These are phyloP conservation scores for Psittacula echo DNA, from an alignment of 2,797 vertebrate genomes.

Conservation along the genomic window DNA sequence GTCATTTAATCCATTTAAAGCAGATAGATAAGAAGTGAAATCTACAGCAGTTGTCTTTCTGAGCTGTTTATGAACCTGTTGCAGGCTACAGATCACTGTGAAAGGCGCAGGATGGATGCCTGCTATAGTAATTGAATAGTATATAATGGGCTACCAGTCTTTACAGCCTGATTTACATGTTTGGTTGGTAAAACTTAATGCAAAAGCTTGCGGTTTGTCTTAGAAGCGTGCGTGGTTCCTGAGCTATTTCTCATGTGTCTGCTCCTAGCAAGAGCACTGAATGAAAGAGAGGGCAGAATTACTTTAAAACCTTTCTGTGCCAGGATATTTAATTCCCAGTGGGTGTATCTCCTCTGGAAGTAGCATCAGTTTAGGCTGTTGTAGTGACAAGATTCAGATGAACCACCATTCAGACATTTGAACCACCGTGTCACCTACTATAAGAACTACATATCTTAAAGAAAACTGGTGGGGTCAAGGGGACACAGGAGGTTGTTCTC, in stretches of 20 bases:
- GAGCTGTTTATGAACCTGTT: conserved; percentile 47
- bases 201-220: neutral
- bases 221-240: neutral
- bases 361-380: neutral
- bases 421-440: neutral
- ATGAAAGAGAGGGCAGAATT: neutral
- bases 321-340: neutral
- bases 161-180: neutral
- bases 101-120: conserved; percentile 12
- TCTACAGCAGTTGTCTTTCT: neutral
- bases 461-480: neutral
- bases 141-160: neutral
- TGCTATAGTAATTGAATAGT: neutral
- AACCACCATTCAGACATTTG: neutral
- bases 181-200: neutral
- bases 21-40: conserved; percentile 58
- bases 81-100: conserved; percentile 12
- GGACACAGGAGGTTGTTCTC: neutral
- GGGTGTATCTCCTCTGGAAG: neutral
- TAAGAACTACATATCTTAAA: neutral
- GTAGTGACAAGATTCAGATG: neutral
- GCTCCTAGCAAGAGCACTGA: neutral
- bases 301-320: neutral
- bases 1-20: conserved; percentile 36
- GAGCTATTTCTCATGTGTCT: neutral